phyloP scores from a whole-genome alignment of 2,888 invertebrate genomes.

The Hyposoter didymator region DNA sequence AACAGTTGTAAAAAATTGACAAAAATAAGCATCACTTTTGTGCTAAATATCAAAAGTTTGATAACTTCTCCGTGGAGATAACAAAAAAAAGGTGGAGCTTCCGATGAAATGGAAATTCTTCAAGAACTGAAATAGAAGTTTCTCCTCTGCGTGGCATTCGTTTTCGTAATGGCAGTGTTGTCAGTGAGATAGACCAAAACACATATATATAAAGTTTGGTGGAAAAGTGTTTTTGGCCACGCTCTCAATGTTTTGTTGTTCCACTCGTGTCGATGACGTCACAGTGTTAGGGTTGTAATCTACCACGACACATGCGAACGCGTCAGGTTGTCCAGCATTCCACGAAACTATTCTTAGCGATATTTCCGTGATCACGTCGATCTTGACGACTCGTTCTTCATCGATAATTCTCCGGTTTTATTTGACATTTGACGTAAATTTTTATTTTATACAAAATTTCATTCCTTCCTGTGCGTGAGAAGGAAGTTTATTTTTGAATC shows the following conservation, averaged over 20 bases:
- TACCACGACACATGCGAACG: constrained; percentile 16
- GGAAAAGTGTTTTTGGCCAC: constrained; percentile 22
- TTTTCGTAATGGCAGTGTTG: constrained; percentile 3
- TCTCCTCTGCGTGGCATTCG: constrained; percentile 32
- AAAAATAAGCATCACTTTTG: neutral
- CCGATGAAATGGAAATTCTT: constrained; percentile 39
- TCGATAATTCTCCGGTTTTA: neutral
- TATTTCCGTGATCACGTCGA: constrained; percentile 3
- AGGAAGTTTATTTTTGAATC: neutral
- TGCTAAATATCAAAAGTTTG: neutral
- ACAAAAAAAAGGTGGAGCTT: constrained; percentile 39
- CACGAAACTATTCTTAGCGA: constrained; percentile 48
- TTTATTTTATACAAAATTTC: neutral
- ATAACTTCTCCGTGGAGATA: neutral
- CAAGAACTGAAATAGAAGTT: constrained; percentile 58
- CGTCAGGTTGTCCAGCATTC: constrained; percentile 17
- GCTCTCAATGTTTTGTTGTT: constrained; percentile 9
- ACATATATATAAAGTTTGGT: constrained; percentile 14
- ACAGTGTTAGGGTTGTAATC: constrained; percentile 42
- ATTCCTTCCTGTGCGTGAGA: neutral
- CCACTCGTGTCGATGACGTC: constrained; percentile 31
- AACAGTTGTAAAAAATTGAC: neutral
- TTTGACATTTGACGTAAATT: neutral
- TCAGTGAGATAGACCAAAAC: constrained; percentile 16
- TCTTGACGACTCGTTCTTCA: neutral